Evolutionary conservation across 1,140 invertebrate species (phyloP).

Genomic region (Antheraea mylitta): DNA sequence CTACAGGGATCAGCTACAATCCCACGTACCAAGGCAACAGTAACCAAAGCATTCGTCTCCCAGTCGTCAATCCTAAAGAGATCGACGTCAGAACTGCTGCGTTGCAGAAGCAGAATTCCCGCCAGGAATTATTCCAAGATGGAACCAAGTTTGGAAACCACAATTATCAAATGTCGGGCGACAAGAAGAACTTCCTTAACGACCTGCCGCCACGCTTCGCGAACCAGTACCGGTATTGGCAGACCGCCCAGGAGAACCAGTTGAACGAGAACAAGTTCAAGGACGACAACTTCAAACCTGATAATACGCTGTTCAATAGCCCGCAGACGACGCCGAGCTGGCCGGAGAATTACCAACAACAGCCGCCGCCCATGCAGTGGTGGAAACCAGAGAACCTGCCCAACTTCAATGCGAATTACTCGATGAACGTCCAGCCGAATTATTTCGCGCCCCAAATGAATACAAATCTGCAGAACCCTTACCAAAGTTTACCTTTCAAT

Average conservation of each 20-base stretch:
- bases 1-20: slow-evolving; percentile 47
- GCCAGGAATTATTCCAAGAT: slow-evolving; percentile 60
- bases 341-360: slow-evolving; percentile 39
- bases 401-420: slow-evolving; percentile 34
- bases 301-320: slow-evolving; percentile 20
- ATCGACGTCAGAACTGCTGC: slow-evolving; percentile 72
- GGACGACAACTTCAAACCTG: slow-evolving; percentile 48
- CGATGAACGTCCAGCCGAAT: slow-evolving; percentile 41
- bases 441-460: slow-evolving; percentile 43
- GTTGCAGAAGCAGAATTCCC: slow-evolving; percentile 66
- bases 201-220: slow-evolving; percentile 71
- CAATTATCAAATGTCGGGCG: slow-evolving; percentile 57
- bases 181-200: slow-evolving; percentile 65
- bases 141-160: slow-evolving; percentile 50
- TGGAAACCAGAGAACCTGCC: slow-evolving; percentile 56
- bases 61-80: slow-evolving; percentile 76
- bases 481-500: slow-evolving; percentile 43
- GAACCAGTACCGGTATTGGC: slow-evolving; percentile 69
- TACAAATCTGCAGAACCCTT: slow-evolving; percentile 40
- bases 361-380: slow-evolving; percentile 33
- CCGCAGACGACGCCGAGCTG: slow-evolving; percentile 18
- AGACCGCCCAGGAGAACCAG: slow-evolving; percentile 53
- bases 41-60: slow-evolving; percentile 59
- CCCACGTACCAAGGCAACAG: slow-evolving; percentile 45
- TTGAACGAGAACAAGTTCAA: slow-evolving; percentile 61